phyloP scores from a whole-genome alignment of 2,113 vertebrate genomes.

The Patagioenas fasciata region DNA sequence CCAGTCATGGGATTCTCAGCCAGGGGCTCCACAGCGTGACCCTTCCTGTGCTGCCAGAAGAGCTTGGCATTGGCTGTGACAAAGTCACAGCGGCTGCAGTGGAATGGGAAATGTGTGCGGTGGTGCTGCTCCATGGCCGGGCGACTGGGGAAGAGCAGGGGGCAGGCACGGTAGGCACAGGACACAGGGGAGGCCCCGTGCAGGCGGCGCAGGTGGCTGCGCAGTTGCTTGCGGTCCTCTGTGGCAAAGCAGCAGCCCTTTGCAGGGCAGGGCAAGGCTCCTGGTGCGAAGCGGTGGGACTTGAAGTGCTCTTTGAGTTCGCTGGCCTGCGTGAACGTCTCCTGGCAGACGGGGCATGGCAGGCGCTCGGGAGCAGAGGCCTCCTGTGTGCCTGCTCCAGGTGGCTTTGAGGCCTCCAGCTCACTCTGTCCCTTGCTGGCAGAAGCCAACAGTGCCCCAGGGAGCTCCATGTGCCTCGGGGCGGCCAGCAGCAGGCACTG shows the following conservation, averaged over 20 bases:
- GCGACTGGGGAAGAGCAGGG: constrained; percentile 71
- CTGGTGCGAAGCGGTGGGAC: constrained; percentile 29
- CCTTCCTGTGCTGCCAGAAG: constrained; percentile 76
- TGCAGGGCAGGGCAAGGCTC: constrained; percentile 72
- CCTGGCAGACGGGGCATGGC: constrained; percentile 74
- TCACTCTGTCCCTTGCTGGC: neutral
- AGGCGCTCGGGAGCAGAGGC: neutral
- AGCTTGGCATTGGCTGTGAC: constrained; percentile 76
- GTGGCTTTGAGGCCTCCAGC: neutral
- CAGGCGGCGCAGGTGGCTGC: constrained; percentile 67
- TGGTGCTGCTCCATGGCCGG: constrained; percentile 80
- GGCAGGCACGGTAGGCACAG: constrained; percentile 77
- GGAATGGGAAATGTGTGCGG: constrained; percentile 80
- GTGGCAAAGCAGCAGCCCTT: constrained; percentile 73
- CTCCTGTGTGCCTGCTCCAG: neutral
- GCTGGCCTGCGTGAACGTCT: constrained; percentile 63
- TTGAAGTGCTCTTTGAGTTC: constrained; percentile 83
- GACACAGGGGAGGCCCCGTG: constrained; percentile 70
- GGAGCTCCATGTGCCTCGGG: neutral
- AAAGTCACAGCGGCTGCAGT: constrained; percentile 80
- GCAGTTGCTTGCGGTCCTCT: constrained; percentile 70
- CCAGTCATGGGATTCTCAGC: accelerated
- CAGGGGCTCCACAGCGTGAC: constrained; percentile 6
- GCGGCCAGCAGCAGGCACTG: constrained; percentile 35
- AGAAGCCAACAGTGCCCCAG: neutral